Evolutionary conservation across 2,113 vertebrate genomes (phyloP), one percentile per base, ranked within the genome.

Genomic region (Mastomys coucha): DNA sequence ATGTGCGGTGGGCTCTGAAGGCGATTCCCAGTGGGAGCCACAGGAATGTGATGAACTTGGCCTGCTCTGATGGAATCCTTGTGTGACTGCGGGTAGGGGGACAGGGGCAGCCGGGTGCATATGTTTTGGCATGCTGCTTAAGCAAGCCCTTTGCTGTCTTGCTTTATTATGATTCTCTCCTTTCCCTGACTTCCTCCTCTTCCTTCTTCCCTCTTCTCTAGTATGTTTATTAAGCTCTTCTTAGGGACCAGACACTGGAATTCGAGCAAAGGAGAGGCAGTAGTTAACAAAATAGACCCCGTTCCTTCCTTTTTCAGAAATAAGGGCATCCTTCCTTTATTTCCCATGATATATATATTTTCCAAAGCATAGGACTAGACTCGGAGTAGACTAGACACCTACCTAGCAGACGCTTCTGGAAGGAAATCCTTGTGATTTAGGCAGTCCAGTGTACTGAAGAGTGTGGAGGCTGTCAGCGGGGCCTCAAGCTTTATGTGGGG

Each of bases 1-100:
- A 88, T 95, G 93, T 77, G 67, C 60, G 1, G 0, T 33, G 63
- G 86, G 60, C 82, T 89, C 93, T 49, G 77, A 91, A 94, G 77
- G 89, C 53, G 51, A 24, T 56, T 86, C 78, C 39, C 63, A 73
- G 49, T 95, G 86, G 67, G 72, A 70, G 82, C 93, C 42, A 65
- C n/a, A 58, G 89, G 86, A 89, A 87, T 89, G 82, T 73, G 58
- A 63, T 51, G 36, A 75, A 42, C 31, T 16, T 65, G 63, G 14
- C 80, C 91, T 70, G 88, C 70, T 76, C 80, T 49, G n/a, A 28
- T 60, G 76, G 96, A 96, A 91, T 60, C 85, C 45, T 77, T 56
- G 5, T 67, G 77, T 82, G 92, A 81, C 95, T 10, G 10, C 5
- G n/a, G 1, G 8, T 80, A 16, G 80, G 12, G 17, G 81, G 53